Base-by-base conservation (phyloP, 1,140 invertebrate species). In the Archegozetes longisetosus region DNA sequence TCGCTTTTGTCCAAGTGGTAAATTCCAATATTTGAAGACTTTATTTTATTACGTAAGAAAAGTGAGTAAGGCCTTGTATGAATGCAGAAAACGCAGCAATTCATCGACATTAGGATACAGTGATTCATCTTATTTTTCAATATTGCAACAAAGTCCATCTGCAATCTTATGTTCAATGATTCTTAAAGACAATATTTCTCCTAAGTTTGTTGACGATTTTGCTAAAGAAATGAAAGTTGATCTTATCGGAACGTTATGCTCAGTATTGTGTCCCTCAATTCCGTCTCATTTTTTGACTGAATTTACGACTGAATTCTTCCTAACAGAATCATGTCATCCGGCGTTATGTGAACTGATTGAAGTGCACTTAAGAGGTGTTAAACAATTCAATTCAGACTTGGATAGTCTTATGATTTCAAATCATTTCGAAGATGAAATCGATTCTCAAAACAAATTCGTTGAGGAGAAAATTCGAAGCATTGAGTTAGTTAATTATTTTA, bases 201-300 rank as follows among this genome's bases (percentile, higher is more conserved):
- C 61, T 2, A 53, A 60, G 26, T 22, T 58, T 26, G 49, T 62
- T 24, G 61, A 62, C 27, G 61, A 62, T 60, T 22, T 62, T 25
- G 61, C 61, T 22, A 20, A 20, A 32, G 51, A 53, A 9, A 62
- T 62, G 61, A 62, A 60, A 60, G 61, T 62, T 20, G 57, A 62
- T 40, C 26, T 62, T 9, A 26, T 62, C 6, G 57, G 48, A 22
- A 58, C 57, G 13, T 22, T 62, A 9, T 62, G 61, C 46, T 60
- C 56, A n/a, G 51, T 60, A 3, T 47, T 26, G n/a, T 62, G 50
- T 26, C 61, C 61, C 17, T 40, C 50, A 28, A 62, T 62, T 9
- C 25, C 61, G 12, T 26, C 52, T 14, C 14, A 20, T 22, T 28
- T 60, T 55, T 28, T 62, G 28, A 14, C 27, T 12, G 57, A 62